A percentile compares a stretch with the other conserved stretches of the same genome.
Conservation (phyloP, 2,888 invertebrate species). For the Cinara cedri region DNA sequence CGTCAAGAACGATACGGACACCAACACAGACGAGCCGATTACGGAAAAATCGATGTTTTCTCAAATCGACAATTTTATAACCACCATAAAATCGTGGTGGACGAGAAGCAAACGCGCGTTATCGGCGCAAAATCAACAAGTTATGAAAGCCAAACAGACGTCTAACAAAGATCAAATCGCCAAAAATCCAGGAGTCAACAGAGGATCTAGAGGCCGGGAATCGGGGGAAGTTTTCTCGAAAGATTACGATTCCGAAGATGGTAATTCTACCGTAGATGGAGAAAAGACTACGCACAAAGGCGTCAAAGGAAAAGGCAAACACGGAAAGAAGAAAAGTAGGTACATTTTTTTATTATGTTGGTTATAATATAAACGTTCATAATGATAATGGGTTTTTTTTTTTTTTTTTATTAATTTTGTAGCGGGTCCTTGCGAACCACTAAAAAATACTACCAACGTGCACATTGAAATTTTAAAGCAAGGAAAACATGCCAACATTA, state of each 20-base stretch:
- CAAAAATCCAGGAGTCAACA: conserved; percentile 54
- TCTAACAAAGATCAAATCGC: conserved; percentile 58
- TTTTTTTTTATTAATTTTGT: conserved; percentile 13
- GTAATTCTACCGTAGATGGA: conserved; percentile 28
- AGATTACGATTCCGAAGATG: conserved; percentile 57
- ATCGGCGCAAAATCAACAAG: conserved; percentile 60
- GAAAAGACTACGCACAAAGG: conserved; percentile 35
- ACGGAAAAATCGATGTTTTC: conserved; percentile 52
- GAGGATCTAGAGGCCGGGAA: conserved; percentile 57
- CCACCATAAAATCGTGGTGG: conserved; percentile 46
- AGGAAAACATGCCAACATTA: conserved; percentile 74
- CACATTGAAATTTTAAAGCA: conserved; percentile 75
- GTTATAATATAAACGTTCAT: not conserved
- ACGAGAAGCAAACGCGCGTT: conserved; percentile 59
- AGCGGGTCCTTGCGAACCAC: conserved; percentile 70
- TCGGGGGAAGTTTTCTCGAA: conserved; percentile 33
- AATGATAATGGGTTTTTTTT: not conserved
- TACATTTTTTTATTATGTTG: not conserved
- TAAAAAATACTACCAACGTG: conserved; percentile 71
- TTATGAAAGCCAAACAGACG: conserved; percentile 57
- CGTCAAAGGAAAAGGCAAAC: conserved; percentile 57
- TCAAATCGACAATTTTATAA: conserved; percentile 36
- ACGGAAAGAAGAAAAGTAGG: conserved; percentile 58
- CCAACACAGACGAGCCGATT: not conserved
- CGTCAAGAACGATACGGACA: conserved; percentile 53